Conservation (phyloP, 2,113 vertebrate species). For the Strigops habroptila region DNA sequence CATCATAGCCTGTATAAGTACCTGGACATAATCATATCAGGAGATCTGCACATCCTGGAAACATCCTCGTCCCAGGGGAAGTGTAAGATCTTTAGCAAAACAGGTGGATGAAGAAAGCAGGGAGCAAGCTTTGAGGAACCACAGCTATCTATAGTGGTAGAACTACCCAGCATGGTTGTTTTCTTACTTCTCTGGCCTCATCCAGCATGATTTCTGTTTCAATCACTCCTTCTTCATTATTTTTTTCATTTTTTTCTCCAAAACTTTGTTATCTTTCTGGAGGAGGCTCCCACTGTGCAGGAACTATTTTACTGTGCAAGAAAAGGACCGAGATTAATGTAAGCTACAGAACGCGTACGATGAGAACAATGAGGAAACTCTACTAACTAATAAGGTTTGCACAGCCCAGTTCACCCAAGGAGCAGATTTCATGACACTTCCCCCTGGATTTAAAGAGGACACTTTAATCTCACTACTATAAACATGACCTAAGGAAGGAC, state of each 20-base stretch:
- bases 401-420: neutral
- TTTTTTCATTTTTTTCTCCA: neutral
- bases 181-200: neutral
- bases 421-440: neutral
- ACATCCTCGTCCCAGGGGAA: neutral
- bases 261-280: neutral
- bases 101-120: neutral
- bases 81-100: neutral
- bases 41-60: neutral
- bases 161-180: neutral
- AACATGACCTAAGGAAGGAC: slow-evolving; percentile 11
- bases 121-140: neutral
- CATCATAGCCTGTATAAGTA: neutral
- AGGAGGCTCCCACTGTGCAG: neutral
- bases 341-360: neutral
- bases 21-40: neutral
- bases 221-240: neutral
- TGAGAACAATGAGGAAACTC: neutral
- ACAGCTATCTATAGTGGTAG: neutral
- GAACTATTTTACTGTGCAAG: neutral
- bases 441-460: neutral
- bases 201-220: neutral
- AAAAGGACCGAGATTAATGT: neutral
- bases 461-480: slow-evolving; percentile 7
- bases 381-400: neutral